A percentile compares a stretch with the other conserved stretches of the same genome.
These are phyloP conservation scores for Drosophila lutescens DNA, from an alignment of 2,888 invertebrate species.

Conservation along the genomic window DNA sequence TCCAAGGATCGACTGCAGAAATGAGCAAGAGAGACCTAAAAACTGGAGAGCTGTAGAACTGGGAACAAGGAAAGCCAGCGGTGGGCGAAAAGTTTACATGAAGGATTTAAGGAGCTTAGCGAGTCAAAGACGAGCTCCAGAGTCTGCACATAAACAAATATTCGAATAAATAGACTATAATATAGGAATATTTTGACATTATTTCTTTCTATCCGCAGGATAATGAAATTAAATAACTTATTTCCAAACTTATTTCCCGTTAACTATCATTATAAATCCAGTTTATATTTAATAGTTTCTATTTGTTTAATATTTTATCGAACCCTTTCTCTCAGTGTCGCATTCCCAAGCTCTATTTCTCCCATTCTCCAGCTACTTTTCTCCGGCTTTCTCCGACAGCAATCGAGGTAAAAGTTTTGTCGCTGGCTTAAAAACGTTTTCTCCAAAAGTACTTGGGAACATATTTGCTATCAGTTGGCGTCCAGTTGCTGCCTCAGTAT, in stretches of 20 bases:
- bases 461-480: slow-evolving; percentile 80
- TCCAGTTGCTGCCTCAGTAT: slow-evolving; percentile 69
- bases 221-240: too few relatives aligned
- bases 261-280: too few relatives aligned
- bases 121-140: slow-evolving; percentile 58
- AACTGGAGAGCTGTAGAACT: slow-evolving; percentile 2
- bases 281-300: not conserved
- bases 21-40: slow-evolving; percentile 17
- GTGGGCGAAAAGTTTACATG: slow-evolving; percentile 71
- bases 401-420: slow-evolving; percentile 69
- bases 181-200: too few relatives aligned
- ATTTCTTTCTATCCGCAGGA: too few relatives aligned
- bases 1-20: slow-evolving; percentile 62
- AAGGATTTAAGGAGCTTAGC: slow-evolving; percentile 79
- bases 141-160: slow-evolving; percentile 9
- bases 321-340: slow-evolving; percentile 13
- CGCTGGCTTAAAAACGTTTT: slow-evolving; percentile 75
- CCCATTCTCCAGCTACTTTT: slow-evolving; percentile 8
- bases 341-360: slow-evolving; percentile 6
- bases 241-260: too few relatives aligned
- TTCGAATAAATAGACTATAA: too few relatives aligned
- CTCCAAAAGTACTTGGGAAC: slow-evolving; percentile 75
- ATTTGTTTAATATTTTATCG: not conserved
- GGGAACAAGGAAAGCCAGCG: slow-evolving; percentile 13
- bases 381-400: slow-evolving; percentile 17